Base-by-base conservation (phyloP, 1,140 invertebrate genomes). In the Mycetomoellerius zeteki region DNA sequence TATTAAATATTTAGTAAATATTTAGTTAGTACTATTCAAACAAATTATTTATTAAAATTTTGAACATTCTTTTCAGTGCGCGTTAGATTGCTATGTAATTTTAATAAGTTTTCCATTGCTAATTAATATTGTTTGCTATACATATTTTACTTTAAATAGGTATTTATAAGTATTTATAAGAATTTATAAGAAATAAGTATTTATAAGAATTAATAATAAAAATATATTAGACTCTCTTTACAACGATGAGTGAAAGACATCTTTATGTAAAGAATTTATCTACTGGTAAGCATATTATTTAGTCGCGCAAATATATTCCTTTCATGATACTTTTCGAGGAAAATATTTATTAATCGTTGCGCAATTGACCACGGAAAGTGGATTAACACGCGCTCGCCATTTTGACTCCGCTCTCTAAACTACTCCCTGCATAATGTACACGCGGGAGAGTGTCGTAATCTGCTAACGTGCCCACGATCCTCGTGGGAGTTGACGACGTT, bases 401-500 rank as follows among this genome's bases (percentile, higher is more conserved):
- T 67, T 65, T 56, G 19, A 47, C 27, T 30, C 14, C 52, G 72
- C 12, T 85, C 54, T 73, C 56, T 37, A 87, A 85, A 87, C n/a
- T 24, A 73, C 76, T 43, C 10, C n/a, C 43, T 37, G 82, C 21
- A 67, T 64, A 73, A 84, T 67, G 43, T 60, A 10, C 52, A 10
- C 50, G 67, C 19, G 54, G 24, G 24, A n/a, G 37, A 81, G 76
- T 60, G 78, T 60, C 71, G 73, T 87, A 87, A 85, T 89, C 73
- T 78, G 65, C 56, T 76, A 90, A 88, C 81, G 58, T 88, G 89
- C 33, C n/a, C 62, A 86, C 64, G 76, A 72, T 80, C 52, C 89
- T 86, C 88, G 89, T 88, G 89, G 81, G 89, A 90, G 81, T 54
- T 50, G 88, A 60, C 60, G 75, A 85, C 64, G 56, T 54, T 16